Evolutionary conservation across 2,797 vertebrate genomes (phyloP).

Genomic region (Fistularia commersonii): DNA sequence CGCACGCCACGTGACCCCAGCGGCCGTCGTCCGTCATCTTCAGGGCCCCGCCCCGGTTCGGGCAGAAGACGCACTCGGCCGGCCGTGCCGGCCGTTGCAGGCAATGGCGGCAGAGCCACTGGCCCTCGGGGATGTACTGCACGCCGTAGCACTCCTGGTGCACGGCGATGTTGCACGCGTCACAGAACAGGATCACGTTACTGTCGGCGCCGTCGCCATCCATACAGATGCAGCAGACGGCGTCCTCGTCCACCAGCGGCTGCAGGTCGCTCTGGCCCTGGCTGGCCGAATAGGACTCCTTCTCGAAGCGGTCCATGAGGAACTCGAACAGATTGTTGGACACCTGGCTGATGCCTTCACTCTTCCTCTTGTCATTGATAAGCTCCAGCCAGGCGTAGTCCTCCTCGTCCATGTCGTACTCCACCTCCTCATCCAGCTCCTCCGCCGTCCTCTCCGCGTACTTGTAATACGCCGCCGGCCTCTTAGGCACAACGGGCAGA

Average conservation of each 20-base stretch:
- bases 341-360: conserved; percentile 87
- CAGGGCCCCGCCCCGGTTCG: conserved; percentile 94
- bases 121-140: conserved; percentile 95
- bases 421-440: conserved; percentile 94
- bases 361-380: conserved; percentile 89
- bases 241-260: conserved; percentile 92
- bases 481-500: conserved; percentile 87
- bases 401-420: conserved; percentile 98
- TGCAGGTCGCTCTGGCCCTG: conserved; percentile 87
- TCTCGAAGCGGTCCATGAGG: conserved; percentile 97
- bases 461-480: conserved; percentile 85
- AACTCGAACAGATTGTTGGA: conserved; percentile 96
- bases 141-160: conserved; percentile 99
- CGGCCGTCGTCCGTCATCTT: conserved; percentile 97
- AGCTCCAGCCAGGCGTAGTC: conserved; percentile 96
- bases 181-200: conserved; percentile 96
- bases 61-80: conserved; percentile 92
- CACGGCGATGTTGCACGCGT: conserved; percentile 94
- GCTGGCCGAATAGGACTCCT: conserved; percentile 87
- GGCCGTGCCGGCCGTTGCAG: conserved; percentile 86
- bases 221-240: conserved; percentile 98
- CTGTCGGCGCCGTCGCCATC: conserved; percentile 97
- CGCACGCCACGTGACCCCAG: conserved; percentile 97
- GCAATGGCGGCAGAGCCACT: conserved; percentile 96
- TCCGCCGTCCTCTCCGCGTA: conserved; percentile 88